phyloP scores from a whole-genome alignment of 2,888 invertebrate species.

The Syrphus vitripennis region DNA sequence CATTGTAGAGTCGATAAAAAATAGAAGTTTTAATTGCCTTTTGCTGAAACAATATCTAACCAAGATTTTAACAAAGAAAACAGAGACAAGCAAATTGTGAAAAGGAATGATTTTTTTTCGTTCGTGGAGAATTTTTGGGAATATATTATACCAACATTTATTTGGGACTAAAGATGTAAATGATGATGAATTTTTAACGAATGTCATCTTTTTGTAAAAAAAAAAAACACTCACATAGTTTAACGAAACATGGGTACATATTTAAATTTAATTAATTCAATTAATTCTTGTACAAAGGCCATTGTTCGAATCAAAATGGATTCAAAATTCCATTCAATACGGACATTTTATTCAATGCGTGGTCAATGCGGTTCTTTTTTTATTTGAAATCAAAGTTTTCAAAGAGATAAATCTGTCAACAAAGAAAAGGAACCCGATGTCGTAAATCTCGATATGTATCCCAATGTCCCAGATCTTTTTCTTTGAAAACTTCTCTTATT shows the following conservation, averaged over 20 bases:
- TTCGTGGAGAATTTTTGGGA: neutral
- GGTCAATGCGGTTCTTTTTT: neutral
- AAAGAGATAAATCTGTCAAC: slow-evolving; percentile 1
- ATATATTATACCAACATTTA: too few species aligned
- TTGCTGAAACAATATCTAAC: neutral
- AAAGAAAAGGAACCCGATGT: neutral
- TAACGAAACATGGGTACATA: too few species aligned
- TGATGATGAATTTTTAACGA: too few species aligned
- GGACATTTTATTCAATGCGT: neutral
- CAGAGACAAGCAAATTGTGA: neutral
- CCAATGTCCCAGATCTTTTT: neutral
- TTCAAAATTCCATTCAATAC: neutral
- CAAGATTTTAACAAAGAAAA: neutral
- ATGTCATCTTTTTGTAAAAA: too few species aligned
- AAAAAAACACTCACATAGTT: too few species aligned
- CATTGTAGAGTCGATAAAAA: neutral
- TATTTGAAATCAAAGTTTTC: neutral
- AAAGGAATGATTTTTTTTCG: neutral
- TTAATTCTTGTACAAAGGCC: neutral
- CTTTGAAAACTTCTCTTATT: neutral
- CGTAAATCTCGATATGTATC: neutral
- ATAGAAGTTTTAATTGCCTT: neutral
- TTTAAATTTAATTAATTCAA: too few species aligned
- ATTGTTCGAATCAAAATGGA: neutral
- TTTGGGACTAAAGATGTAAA: too few species aligned